These are phyloP conservation scores for Hirudo medicinalis DNA, from an alignment of 1,140 invertebrate species.

Conservation along the genomic window DNA sequence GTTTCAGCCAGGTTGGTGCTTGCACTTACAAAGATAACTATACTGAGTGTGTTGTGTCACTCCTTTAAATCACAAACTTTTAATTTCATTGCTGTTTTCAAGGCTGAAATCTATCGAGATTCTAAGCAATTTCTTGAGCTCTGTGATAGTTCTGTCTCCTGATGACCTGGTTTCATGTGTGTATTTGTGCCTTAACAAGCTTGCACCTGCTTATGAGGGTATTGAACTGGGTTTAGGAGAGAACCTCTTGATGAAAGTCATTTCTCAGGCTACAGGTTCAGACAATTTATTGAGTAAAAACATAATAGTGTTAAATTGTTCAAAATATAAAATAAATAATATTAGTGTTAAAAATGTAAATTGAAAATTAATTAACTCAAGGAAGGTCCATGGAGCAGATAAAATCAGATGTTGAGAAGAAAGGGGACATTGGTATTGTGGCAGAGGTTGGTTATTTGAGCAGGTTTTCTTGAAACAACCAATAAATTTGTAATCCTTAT, in stretches of 20 bases:
- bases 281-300: too few species aligned
- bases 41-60: background rate
- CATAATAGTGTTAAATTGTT: too few species aligned
- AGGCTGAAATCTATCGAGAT: conserved; percentile 88
- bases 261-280: conserved; percentile 74
- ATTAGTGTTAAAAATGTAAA: too few species aligned
- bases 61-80: conserved; percentile 1
- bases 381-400: conserved; percentile 65
- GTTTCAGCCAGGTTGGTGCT: conserved; percentile 53
- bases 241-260: conserved; percentile 74
- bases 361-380: conserved; percentile 20
- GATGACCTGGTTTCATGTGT: conserved; percentile 76
- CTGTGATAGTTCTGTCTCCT: conserved; percentile 72
- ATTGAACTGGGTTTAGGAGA: conserved; percentile 85
- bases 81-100: conserved; percentile 18
- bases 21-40: background rate
- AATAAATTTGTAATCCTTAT: conserved; percentile 20
- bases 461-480: background rate
- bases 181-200: conserved; percentile 85
- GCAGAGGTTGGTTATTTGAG: conserved; percentile 52
- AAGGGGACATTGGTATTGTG: conserved; percentile 81
- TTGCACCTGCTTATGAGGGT: conserved; percentile 80
- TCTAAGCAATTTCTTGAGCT: conserved; percentile 81
- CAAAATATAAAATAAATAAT: too few species aligned
- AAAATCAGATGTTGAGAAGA: conserved; percentile 60